These are phyloP conservation scores for Aphidius ervi DNA, from an alignment of 1,140 invertebrate genomes.

Conservation along the genomic window DNA sequence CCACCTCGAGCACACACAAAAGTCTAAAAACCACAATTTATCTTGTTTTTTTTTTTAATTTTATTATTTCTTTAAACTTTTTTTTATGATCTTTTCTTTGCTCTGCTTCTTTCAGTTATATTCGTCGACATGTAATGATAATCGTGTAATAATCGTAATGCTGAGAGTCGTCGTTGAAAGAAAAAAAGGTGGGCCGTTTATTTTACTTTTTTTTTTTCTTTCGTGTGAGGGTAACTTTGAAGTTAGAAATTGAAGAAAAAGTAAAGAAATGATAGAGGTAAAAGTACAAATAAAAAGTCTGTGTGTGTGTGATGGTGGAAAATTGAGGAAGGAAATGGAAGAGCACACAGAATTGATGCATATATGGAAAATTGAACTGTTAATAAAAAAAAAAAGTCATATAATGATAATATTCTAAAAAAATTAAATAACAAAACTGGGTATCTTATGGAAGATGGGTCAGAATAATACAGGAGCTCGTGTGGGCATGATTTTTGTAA, in stretches of 20 bases:
- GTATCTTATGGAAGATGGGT: conserved; percentile 4
- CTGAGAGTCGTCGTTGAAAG: conserved; percentile 14
- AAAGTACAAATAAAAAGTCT: background rate
- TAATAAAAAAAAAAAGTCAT: too few species aligned
- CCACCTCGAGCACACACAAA: conserved; percentile 11
- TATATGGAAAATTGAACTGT: too few species aligned
- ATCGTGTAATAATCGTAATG: conserved; percentile 36
- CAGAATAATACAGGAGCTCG: conserved; percentile 42
- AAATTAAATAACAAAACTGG: conserved; percentile 9
- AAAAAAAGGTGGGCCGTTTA: conserved; percentile 3
- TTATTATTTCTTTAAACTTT: conserved; percentile 5
- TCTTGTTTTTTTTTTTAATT: conserved; percentile 7
- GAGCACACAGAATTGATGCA: background rate
- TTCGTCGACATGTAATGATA: conserved; percentile 31
- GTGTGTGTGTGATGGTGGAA: background rate
- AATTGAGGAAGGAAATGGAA: background rate
- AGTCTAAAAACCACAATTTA: conserved; percentile 10
- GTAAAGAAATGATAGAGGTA: conserved; percentile 5
- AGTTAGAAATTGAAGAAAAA: conserved; percentile 8
- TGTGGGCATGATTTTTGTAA: conserved; percentile 2
- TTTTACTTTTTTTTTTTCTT: conserved; percentile 5
- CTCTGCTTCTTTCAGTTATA: conserved; percentile 4
- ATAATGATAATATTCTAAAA: conserved; percentile 5
- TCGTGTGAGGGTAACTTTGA: conserved; percentile 3
- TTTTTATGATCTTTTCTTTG: background rate